Percentiles rank a stretch among this genome's conserved stretches.
phyloP scores from a whole-genome alignment of 1,140 invertebrate species.

The Anastrepha ludens region DNA sequence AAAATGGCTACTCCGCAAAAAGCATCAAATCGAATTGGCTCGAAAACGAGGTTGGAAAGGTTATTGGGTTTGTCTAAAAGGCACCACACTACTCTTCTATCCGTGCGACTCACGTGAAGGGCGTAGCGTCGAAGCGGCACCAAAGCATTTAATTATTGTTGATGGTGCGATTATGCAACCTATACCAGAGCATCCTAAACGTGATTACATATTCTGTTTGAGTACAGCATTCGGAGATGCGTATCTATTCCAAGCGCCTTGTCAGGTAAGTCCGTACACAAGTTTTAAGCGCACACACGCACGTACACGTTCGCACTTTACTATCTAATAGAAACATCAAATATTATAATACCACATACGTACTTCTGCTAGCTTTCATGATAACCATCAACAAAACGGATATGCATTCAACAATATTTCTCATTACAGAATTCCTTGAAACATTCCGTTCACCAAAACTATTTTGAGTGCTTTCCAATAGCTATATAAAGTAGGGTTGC shows the following conservation, averaged over 20 bases:
- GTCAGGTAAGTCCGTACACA: slow-evolving; percentile 76
- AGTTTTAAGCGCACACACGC: neutral
- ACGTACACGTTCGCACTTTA: no score
- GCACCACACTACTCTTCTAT: slow-evolving; percentile 97
- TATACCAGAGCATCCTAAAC: slow-evolving; percentile 97
- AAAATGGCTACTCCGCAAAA: slow-evolving; percentile 97
- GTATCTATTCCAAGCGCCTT: slow-evolving; percentile 95
- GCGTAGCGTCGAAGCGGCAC: slow-evolving; percentile 91
- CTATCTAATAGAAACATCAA: no score
- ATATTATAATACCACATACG: no score
- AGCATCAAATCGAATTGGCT: slow-evolving; percentile 96
- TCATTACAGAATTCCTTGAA: slow-evolving; percentile 17
- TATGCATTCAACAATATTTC: neutral
- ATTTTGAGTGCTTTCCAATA: no score
- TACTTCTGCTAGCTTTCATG: neutral
- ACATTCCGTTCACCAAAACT: neutral
- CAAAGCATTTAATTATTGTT: slow-evolving; percentile 96
- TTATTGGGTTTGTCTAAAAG: slow-evolving; percentile 98
- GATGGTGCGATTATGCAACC: slow-evolving; percentile 98
- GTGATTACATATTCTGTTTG: slow-evolving; percentile 98
- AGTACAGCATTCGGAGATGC: slow-evolving; percentile 98
- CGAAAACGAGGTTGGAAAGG: slow-evolving; percentile 97
- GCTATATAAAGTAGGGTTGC: no score
- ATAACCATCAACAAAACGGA: neutral
- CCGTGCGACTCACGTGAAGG: slow-evolving; percentile 95